Base-by-base conservation (phyloP, 2,888 invertebrate genomes). In the Hyalella azteca region DNA sequence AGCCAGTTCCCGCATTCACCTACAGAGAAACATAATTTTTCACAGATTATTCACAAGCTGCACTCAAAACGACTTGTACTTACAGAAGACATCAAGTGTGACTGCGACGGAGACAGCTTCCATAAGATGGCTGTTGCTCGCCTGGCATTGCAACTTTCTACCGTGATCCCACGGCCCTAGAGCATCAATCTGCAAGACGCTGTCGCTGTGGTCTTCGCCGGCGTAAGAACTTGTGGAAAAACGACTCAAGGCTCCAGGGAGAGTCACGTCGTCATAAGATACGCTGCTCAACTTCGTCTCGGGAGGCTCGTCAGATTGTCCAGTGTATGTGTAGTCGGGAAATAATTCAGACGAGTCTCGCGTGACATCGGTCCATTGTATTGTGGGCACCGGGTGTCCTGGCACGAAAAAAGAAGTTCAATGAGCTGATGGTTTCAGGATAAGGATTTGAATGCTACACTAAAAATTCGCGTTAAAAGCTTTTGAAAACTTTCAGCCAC, bases 41-140 rank as follows among this genome's bases (percentile, higher is more conserved):
- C n/a, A n/a, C n/a, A n/a, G n/a, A n/a, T n/a, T n/a, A n/a, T n/a
- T n/a, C 26, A 22, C 5, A 13, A 54, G 54, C 22, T 26, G 26
- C 54, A 54, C 13, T 26, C 54, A 54, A 13, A 5, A 15, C n/a
- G 22, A 50, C 15, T 13, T 29, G 22, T 73, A 75, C 75, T 75
- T 39, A 75, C 75, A 75, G 45, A 36, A 75, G 29, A 75, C 75
- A 36, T 75, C 75, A n/a, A 75, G 75, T 22, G 19, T 26, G 45
- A 75, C 45, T n/a, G 40, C 5, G 41, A 29, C 45, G 26, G 75
- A 75, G 26, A 75, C 26, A 26, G 22, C 26, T 26, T 41, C 75
- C 45, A 75, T 75, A 13, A 75, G 45, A 32, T 39, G 7, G 75
- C 75, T 75, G 40, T 75, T 41, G 29, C 26, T 41, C 41, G 75